Evolutionary conservation across 1,140 invertebrate genomes (phyloP), one percentile per base, ranked within the genome.

Genomic region (Mercenaria mercenaria): DNA sequence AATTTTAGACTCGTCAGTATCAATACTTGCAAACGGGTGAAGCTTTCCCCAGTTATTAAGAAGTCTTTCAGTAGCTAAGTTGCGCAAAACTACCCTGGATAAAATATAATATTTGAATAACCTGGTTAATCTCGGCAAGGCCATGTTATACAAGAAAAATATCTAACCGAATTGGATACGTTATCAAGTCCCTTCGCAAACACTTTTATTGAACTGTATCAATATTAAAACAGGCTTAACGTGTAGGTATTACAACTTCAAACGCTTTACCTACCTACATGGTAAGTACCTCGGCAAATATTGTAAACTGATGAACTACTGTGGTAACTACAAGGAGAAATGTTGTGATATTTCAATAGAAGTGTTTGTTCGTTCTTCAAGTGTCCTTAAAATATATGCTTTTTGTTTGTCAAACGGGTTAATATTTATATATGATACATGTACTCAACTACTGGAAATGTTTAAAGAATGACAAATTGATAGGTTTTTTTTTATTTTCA

Each of bases 181-280:
- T 64, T 64, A 64, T 64, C 59, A 29, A 64, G 59, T 64, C 15
- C 43, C 6, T 8, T 47, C 15, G 6, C 43, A 47, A 47, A 47
- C 43, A 47, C 43, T 64, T 64, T 10, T 64, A 64, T 64, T 29
- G 4, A 8, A 64, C 20, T 64, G 10, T 64, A 64, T 64, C 59
- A 64, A 64, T 64, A 64, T 64, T 64, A n/a, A n/a, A 29, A 64
- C 59, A 64, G 59, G 59, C n/a, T 64, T 64, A 64, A 26, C 59
- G 26, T 64, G 20, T 64, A n/a, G 6, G 15, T 47, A 47, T 47
- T 47, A 15, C 43, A 47, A 47, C 43, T 47, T 64, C 59, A 64
- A 64, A 64, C 59, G 29, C 59, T 64, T 29, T 29, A 6, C 23
- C 1, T 29, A 26, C n/a, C n/a, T 15, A 29, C 29, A 64, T 8